Base-by-base conservation (phyloP, 2,113 vertebrate species). In the Zeus faber region DNA sequence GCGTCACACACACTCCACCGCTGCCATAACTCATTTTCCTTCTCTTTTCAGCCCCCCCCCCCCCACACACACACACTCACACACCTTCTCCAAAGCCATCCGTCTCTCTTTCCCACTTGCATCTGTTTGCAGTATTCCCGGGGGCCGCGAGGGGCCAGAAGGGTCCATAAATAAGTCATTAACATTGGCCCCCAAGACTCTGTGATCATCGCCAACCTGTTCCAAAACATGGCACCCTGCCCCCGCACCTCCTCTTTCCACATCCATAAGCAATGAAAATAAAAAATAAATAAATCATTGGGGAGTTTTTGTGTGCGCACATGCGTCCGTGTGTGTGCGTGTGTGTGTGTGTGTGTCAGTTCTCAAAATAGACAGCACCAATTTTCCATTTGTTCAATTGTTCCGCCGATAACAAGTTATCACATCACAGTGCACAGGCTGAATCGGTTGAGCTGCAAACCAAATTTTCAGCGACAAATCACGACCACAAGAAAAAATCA, bases 101-200 rank as follows among this genome's bases (percentile, higher is more conserved):
- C 44, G 23, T 59, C 60, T 59, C 48, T 47, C 76, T 80, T 60
- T 62, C 61, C 53, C 53, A 26, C 55, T 57, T 79, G 71, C 85
- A 87, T 88, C 81, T 87, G 85, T 81, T 79, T 80, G 73, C 60
- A 74, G 53, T 69, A 70, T 54, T 83, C 82, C 82, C 77, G 47
- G 52, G 64, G 72, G 82, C 68, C 7, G 0, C 18, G 26, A 72
- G 70, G 74, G 84, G 81, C 80, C 85, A 84, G 85, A 82, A 85
- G 82, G 79, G 73, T 58, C 76, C 65, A 87, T 88, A 85, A 88
- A 88, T 88, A 85, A 88, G 79, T 84, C 79, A 88, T 87, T 69
- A 82, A 75, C 69, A 59, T 55, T 62, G 73, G 58, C 74, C 79
- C 70, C 77, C 72, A 70, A 77, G 77, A 76, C 74, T 77, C 69